Conservation (phyloP, 2,113 vertebrate species). For the Capreolus pygargus region DNA sequence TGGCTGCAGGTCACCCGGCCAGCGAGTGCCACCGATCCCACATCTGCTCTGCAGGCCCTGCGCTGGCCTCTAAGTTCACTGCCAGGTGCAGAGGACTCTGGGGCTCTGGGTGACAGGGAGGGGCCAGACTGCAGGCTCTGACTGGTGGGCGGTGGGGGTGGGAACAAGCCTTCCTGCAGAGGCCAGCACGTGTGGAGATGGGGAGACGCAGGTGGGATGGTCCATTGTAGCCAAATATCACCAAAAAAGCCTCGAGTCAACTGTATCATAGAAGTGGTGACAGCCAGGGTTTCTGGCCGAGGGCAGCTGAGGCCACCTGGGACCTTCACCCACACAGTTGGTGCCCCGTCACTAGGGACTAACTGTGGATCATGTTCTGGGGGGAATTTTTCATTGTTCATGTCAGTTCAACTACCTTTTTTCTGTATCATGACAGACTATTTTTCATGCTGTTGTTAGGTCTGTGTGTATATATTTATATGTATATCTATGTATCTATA, state of each 20-base stretch:
- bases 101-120: not conserved
- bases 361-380: not conserved
- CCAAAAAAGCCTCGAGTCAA: not conserved
- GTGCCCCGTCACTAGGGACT: not conserved
- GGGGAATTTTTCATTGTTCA: not conserved
- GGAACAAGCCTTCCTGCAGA: not conserved
- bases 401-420: not conserved
- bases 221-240: no score
- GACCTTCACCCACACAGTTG: not conserved
- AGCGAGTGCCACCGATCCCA: fast-evolving
- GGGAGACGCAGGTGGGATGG: not conserved
- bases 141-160: not conserved
- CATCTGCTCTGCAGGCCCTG: not conserved
- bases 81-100: not conserved
- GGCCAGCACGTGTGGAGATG: not conserved
- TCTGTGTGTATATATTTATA: not conserved
- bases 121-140: not conserved
- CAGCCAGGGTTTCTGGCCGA: not conserved
- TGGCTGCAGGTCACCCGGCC: fast-evolving
- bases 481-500: not conserved
- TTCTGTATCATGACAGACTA: not conserved
- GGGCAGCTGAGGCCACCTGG: fast-evolving
- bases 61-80: not conserved
- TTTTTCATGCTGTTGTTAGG: not conserved
- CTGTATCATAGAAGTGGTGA: fast-evolving